Evolutionary conservation across 2,797 vertebrate genomes (phyloP).

Genomic region (Paedocypris micromegethes): DNA sequence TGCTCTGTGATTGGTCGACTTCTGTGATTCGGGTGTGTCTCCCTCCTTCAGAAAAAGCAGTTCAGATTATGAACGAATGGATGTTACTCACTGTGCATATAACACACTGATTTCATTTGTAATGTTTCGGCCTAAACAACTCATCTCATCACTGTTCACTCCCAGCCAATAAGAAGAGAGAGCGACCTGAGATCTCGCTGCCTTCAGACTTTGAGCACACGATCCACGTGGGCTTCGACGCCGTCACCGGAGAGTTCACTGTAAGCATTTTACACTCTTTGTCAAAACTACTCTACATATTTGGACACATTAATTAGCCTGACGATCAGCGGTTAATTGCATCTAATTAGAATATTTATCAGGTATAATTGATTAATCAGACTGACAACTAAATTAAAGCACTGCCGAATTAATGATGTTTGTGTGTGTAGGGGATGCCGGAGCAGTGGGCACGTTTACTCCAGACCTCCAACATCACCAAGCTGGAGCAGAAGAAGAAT

Average conservation of each 20-base stretch:
- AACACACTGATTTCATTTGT: no score
- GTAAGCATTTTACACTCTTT: slow-evolving; percentile 66
- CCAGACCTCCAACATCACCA: slow-evolving; percentile 94
- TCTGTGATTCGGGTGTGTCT: no score
- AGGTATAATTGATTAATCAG: no score
- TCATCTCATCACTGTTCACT: background rate
- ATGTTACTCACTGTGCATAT: no score
- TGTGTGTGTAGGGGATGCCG: slow-evolving; percentile 80
- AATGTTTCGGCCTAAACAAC: no score
- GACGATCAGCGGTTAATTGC: no score
- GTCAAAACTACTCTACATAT: no score
- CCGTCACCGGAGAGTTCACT: slow-evolving; percentile 93
- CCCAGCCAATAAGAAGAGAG: slow-evolving; percentile 83
- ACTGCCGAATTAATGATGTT: slow-evolving; percentile 2
- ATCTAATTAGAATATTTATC: no score
- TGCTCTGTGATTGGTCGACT: no score
- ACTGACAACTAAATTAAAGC: background rate
- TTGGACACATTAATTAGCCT: no score
- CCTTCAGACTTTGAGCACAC: slow-evolving; percentile 95
- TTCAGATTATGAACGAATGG: no score
- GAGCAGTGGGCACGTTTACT: slow-evolving; percentile 92
- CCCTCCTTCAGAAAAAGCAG: no score
- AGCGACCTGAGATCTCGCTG: slow-evolving; percentile 88
- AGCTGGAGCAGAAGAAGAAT: slow-evolving; percentile 95
- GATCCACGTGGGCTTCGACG: slow-evolving; percentile 92